Evolutionary conservation across 2,113 vertebrate species (phyloP).

Genomic region (Notechis scutatus): DNA sequence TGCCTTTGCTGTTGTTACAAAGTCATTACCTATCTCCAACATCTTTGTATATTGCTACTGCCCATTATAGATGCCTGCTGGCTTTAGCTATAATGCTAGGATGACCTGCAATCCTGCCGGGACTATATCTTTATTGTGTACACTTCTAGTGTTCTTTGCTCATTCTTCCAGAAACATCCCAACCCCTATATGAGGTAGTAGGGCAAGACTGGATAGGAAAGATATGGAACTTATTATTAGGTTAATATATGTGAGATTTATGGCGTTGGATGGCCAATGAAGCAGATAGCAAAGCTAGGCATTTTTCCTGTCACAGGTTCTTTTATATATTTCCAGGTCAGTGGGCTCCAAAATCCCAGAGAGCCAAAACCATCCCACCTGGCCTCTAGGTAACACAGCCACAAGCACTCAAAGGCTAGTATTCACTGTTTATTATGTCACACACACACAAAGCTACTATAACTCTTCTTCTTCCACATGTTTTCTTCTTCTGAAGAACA

Average conservation of each 20-base stretch:
- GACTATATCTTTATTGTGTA: neutral
- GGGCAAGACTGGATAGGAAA: neutral
- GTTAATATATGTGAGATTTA: neutral
- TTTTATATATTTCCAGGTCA: neutral
- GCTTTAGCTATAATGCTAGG: neutral
- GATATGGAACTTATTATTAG: neutral
- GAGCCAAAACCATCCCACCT: neutral
- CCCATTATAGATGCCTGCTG: neutral
- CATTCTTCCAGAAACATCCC: neutral
- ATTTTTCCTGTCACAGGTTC: neutral
- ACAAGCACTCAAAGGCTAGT: neutral
- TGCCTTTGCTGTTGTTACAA: neutral
- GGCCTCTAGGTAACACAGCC: neutral
- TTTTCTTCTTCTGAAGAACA: neutral
- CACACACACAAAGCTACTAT: neutral
- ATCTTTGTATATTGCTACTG: neutral
- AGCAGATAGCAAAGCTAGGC: constrained; percentile 20
- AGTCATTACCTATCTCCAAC: neutral
- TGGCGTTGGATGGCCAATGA: constrained; percentile 23
- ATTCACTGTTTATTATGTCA: neutral
- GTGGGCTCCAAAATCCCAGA: neutral
- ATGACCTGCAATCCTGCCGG: neutral
- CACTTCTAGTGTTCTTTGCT: neutral
- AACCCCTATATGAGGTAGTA: neutral
- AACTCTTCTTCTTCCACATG: neutral